Percentiles rank a stretch among this genome's conserved stretches.
phyloP scores from a whole-genome alignment of 2,888 invertebrate species.

The Podotricha telesiphe region DNA sequence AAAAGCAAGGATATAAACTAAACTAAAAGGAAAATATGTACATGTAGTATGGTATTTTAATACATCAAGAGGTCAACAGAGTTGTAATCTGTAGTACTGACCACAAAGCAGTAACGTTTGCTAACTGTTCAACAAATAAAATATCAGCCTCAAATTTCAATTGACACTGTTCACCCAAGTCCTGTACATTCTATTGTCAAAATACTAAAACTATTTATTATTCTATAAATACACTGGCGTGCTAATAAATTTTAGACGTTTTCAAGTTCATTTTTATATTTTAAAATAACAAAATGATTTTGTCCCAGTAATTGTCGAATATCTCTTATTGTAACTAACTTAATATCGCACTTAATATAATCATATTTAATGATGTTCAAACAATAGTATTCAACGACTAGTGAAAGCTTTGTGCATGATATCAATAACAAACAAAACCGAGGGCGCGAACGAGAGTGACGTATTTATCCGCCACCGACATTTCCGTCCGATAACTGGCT shows the following conservation, averaged over 20 bases:
- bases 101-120: not conserved
- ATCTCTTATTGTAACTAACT: not conserved
- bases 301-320: no score
- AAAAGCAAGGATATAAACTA: no score
- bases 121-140: not conserved
- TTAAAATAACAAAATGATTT: no score
- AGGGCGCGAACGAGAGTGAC: slow-evolving; percentile 44
- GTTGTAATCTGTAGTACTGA: not conserved
- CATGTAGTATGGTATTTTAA: not conserved
- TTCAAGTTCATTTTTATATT: no score
- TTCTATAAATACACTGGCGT: not conserved
- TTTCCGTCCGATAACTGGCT: slow-evolving; percentile 71
- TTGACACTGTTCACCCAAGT: no score
- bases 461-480: slow-evolving; percentile 66
- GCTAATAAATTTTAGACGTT: not conserved
- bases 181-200: slow-evolving; percentile 4
- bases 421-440: slow-evolving; percentile 31
- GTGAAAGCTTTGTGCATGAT: slow-evolving; percentile 9
- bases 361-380: no score
- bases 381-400: not conserved
- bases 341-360: not conserved
- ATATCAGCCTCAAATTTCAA: no score
- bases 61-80: slow-evolving; percentile 9
- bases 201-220: not conserved
- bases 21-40: no score